Evolutionary conservation across 64 coral and sea anemone genomes (phyloP).

Genomic region (Montipora cactus): DNA sequence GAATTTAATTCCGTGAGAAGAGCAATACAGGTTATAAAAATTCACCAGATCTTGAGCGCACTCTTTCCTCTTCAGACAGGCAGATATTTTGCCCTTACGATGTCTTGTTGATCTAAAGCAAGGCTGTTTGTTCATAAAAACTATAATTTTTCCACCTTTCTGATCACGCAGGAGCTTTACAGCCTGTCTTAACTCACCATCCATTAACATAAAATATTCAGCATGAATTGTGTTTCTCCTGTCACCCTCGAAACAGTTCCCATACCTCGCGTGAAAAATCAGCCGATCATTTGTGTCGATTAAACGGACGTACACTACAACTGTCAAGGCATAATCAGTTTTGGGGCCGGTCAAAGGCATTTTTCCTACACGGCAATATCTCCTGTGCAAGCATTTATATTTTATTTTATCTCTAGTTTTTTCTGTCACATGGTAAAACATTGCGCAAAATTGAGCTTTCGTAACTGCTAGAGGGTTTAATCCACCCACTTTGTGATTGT

Average conservation of each 20-base stretch:
- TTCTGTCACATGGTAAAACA: constrained; percentile 47
- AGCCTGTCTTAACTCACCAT: constrained; percentile 24
- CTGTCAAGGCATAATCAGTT: constrained; percentile 9
- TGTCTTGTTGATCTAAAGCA: constrained; percentile 36
- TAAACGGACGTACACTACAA: constrained; percentile 27
- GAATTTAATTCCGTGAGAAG: background rate
- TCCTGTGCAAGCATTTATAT: background rate
- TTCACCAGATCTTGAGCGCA: constrained; percentile 16
- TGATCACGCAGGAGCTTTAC: background rate
- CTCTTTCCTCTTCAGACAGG: background rate
- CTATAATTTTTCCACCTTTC: background rate
- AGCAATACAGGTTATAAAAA: constrained; percentile 4
- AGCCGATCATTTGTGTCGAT: background rate
- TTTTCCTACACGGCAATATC: background rate
- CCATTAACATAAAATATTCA: constrained; percentile 39
- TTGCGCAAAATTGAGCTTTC: constrained; percentile 29
- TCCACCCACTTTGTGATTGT: constrained; percentile 48
- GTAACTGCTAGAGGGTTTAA: constrained; percentile 19
- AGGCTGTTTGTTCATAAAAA: constrained; percentile 56
- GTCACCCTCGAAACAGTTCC: constrained; percentile 4
- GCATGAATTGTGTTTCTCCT: constrained; percentile 38
- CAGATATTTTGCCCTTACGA: background rate
- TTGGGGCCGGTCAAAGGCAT: background rate
- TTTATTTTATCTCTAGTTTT: background rate
- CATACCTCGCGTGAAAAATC: constrained; percentile 44